Percentiles rank a stretch among this genome's conserved stretches.
phyloP scores from a whole-genome alignment of 2,888 invertebrate species.

The Colostygia pectinataria region DNA sequence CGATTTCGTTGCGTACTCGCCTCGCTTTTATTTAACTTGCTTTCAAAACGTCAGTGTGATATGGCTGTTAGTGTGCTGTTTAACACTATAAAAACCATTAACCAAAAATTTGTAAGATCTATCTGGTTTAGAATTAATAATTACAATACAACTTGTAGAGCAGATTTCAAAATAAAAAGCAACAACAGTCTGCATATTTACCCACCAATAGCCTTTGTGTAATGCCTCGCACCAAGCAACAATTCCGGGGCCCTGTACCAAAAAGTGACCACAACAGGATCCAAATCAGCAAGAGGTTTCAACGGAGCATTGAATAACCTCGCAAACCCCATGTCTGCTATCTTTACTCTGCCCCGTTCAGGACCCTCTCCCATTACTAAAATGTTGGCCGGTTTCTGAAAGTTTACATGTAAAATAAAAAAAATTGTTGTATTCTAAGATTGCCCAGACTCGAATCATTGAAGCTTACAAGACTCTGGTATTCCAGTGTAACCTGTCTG shows the following conservation, averaged over 20 bases:
- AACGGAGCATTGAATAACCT: conserved; percentile 98
- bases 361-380: conserved; percentile 99
- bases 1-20: no score
- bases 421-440: no score
- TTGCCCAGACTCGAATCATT: no score
- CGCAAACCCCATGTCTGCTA: conserved; percentile 99
- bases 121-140: no score
- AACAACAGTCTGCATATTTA: background rate
- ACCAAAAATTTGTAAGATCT: no score
- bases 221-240: conserved; percentile 96
- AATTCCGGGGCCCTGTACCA: conserved; percentile 99
- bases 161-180: background rate
- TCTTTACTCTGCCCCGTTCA: conserved; percentile 98
- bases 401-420: background rate
- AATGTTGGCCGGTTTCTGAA: conserved; percentile 98
- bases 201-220: conserved; percentile 97
- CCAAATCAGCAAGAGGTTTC: conserved; percentile 98
- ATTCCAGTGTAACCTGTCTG: no score
- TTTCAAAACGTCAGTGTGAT: no score
- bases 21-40: no score
- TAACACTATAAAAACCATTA: no score
- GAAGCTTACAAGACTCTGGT: no score
- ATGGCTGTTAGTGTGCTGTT: no score
- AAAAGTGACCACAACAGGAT: conserved; percentile 99
- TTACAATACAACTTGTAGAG: no score